Percentiles rank a stretch among this genome's conserved stretches.
phyloP scores from a whole-genome alignment of 2,888 invertebrate species.

The Sarcophaga subvicina region DNA sequence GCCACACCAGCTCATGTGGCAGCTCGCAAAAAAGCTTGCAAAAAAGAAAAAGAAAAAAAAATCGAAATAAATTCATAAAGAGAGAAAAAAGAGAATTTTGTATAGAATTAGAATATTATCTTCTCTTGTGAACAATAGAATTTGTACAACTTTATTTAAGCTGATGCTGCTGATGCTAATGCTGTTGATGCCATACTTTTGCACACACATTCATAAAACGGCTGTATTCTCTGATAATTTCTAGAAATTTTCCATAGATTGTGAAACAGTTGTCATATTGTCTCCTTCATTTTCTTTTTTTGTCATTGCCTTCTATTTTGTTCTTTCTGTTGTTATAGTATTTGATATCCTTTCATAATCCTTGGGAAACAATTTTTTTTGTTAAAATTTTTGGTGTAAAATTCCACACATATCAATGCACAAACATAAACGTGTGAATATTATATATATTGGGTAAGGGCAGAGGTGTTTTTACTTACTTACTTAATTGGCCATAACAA shows the following conservation, averaged over 20 bases:
- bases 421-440: conserved; percentile 2
- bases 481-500: too few relatives aligned
- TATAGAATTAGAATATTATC: conserved; percentile 54
- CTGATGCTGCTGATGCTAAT: conserved; percentile 17
- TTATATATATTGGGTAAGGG: conserved; percentile 30
- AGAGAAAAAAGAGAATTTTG: conserved; percentile 18
- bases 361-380: conserved; percentile 34
- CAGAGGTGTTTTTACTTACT: background rate
- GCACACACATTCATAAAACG: background rate
- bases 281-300: background rate
- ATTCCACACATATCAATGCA: background rate
- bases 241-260: conserved; percentile 29
- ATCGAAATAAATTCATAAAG: background rate
- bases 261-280: conserved; percentile 14
- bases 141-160: conserved; percentile 62
- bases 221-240: conserved; percentile 42
- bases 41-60: background rate
- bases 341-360: conserved; percentile 42
- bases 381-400: conserved; percentile 32
- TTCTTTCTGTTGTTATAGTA: conserved; percentile 9
- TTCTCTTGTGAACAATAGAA: conserved; percentile 54
- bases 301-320: background rate
- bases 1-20: conserved; percentile 31
- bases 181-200: background rate
- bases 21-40: conserved; percentile 7